Base-by-base conservation (phyloP, 2,113 vertebrate species). In the Cryptomyrus ogoouensis region DNA sequence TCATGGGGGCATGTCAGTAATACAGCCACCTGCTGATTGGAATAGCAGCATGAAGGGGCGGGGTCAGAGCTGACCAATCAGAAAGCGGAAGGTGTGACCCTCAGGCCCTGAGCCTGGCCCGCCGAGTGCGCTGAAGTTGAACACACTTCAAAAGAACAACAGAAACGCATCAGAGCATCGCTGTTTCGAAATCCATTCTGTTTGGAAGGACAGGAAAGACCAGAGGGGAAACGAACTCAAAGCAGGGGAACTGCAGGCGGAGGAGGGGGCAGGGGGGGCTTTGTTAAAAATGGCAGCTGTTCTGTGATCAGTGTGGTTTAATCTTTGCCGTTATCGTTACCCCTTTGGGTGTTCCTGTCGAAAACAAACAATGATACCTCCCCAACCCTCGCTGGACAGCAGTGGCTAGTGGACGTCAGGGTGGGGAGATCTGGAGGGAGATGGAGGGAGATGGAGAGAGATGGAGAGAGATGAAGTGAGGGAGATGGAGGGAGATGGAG, bases 221-320 rank as follows among this genome's bases (percentile, higher is more conserved):
- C 52, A 24, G 50, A 53, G 50, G 87, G 50, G 35, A 88, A 7
- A 56, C 53, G 19, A 62, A 44, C 44, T 50, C 17, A 62, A 44
- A 44, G 56, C 46, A n/a, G 35, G 53, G 27, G 87, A 44, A 42
- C 1, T 15, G 19, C 17, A 24, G 52, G 35, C 0, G 35, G 17
- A 6, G 87, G 50, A 3, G 31, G 31, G 87, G 44, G 62, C 12
- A 44, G 19, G 46, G 27, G 47, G 6, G 5, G 46, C 70, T 83
- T 21, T 62, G 74, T 53, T 89, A 19, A 83, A 39, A 80, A 53
- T 44, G 70, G 80, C 88, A 89, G 88, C 88, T 89, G 74, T 83
- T 83, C 47, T 89, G 31, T 47, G 70, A 46, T 89, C 19, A n/a
- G n/a, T 77, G 62, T 27, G n/a, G 62, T 89, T 77, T 89, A 89